These are phyloP conservation scores for Anas bahamensis DNA, from an alignment of 2,797 vertebrate species.

Conservation along the genomic window DNA sequence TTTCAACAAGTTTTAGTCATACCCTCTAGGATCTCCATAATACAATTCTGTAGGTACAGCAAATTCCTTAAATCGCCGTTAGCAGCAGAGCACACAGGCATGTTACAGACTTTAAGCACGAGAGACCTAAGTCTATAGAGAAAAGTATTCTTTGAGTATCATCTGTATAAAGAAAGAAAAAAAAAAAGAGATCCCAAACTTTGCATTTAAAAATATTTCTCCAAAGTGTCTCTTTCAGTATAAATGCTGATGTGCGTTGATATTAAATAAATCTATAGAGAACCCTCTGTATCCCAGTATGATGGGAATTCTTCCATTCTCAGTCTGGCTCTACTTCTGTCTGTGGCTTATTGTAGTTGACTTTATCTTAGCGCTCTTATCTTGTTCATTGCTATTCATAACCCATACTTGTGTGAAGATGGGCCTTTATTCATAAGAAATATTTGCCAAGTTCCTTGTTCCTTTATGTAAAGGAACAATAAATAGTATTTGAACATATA, in stretches of 20 bases:
- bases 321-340: conserved; percentile 47
- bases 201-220: conserved; percentile 64
- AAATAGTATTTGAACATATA: conserved; percentile 42
- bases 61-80: conserved; percentile 55
- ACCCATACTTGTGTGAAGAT: conserved; percentile 37
- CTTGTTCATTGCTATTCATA: conserved; percentile 66
- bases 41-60: conserved; percentile 65
- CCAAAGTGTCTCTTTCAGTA: conserved; percentile 20
- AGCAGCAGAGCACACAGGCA: conserved; percentile 60
- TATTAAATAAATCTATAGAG: background rate
- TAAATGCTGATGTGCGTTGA: conserved; percentile 25
- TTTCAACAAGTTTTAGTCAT: conserved; percentile 66
- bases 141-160: conserved; percentile 67
- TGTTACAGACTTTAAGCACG: conserved; percentile 52
- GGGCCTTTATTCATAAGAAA: conserved; percentile 43
- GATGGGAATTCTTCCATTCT: conserved; percentile 38
- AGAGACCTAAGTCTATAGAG: conserved; percentile 68
- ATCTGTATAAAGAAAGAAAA: conserved; percentile 23
- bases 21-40: conserved; percentile 54
- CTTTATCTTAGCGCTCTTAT: conserved; percentile 58
- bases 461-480: conserved; percentile 62
- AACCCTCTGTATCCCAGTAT: background rate
- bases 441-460: conserved; percentile 69
- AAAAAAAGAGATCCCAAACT: conserved; percentile 46
- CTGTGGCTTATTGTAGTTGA: conserved; percentile 28